These are phyloP conservation scores for Larimichthys crocea DNA, from an alignment of 2,113 vertebrate species.

Conservation along the genomic window DNA sequence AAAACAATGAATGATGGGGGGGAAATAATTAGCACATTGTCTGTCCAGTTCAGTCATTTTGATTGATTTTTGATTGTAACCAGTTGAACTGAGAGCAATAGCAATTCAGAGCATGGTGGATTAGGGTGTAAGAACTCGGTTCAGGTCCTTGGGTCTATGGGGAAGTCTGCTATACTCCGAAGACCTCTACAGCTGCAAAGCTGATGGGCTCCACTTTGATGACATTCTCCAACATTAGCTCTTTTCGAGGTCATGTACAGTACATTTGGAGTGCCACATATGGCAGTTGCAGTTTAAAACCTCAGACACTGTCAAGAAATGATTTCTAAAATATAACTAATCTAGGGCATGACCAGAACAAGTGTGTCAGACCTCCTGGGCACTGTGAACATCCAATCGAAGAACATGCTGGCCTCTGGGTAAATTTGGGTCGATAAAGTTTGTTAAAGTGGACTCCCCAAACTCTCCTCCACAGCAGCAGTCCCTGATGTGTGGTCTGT, in stretches of 20 bases:
- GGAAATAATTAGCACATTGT: neutral
- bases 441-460: slow-evolving; percentile 5
- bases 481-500: neutral
- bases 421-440: slow-evolving; percentile 41
- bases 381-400: slow-evolving; percentile 19
- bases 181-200: slow-evolving; percentile 4
- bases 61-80: neutral
- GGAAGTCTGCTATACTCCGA: neutral
- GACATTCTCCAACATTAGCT: slow-evolving; percentile 8
- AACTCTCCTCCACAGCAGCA: neutral
- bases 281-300: slow-evolving; percentile 14
- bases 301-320: slow-evolving; percentile 25
- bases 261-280: slow-evolving; percentile 4
- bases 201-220: slow-evolving; percentile 4
- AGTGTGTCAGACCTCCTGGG: slow-evolving; percentile 59
- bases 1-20: neutral
- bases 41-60: neutral
- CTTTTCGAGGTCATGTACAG: slow-evolving; percentile 29
- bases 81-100: neutral
- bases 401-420: slow-evolving; percentile 24
- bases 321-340: slow-evolving; percentile 52
- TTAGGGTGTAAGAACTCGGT: neutral
- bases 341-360: slow-evolving; percentile 63
- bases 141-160: neutral
- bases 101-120: neutral